Evolutionary conservation across 2,113 vertebrate species (phyloP).

Genomic region (Leptobrachium ailaonicum): DNA sequence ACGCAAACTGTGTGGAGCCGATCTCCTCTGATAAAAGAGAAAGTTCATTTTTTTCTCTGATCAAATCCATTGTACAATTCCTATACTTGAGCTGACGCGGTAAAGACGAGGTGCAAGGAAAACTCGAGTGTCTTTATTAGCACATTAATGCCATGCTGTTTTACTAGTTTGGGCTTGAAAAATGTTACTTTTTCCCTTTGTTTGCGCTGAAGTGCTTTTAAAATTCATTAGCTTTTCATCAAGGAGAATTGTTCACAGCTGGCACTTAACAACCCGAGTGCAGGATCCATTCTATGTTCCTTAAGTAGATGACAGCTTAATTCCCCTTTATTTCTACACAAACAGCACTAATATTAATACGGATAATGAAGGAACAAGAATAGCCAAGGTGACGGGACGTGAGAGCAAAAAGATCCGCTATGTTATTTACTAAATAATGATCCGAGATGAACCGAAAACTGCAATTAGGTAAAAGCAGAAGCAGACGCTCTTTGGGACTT

Average conservation of each 20-base stretch:
- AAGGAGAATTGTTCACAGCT: conserved; percentile 45
- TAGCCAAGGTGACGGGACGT: too few relatives aligned
- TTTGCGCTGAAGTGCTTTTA: conserved; percentile 16
- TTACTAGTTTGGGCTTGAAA: conserved; percentile 41
- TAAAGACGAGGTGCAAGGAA: neutral
- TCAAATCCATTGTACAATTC: neutral
- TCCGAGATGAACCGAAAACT: too few relatives aligned
- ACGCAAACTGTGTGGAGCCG: too few relatives aligned
- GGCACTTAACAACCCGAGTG: conserved; percentile 18
- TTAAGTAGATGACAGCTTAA: conserved; percentile 19
- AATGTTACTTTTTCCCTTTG: conserved; percentile 13
- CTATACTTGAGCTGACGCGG: neutral
- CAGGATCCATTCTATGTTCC: conserved; percentile 20
- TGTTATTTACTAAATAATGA: too few relatives aligned
- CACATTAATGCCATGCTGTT: conserved; percentile 27
- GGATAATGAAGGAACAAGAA: neutral
- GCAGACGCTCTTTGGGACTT: too few relatives aligned
- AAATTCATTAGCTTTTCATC: conserved; percentile 40
- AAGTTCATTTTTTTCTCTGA: neutral
- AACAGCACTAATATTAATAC: neutral
- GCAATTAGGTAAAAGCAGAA: too few relatives aligned
- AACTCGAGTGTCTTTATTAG: conserved; percentile 5
- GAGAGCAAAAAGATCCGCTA: too few relatives aligned
- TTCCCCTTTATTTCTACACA: neutral
- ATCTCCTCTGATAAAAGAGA: neutral